A percentile compares a stretch with the other conserved stretches of the same genome.
Conservation (phyloP, 2,113 vertebrate genomes). For the Hydrolagus affinis region DNA sequence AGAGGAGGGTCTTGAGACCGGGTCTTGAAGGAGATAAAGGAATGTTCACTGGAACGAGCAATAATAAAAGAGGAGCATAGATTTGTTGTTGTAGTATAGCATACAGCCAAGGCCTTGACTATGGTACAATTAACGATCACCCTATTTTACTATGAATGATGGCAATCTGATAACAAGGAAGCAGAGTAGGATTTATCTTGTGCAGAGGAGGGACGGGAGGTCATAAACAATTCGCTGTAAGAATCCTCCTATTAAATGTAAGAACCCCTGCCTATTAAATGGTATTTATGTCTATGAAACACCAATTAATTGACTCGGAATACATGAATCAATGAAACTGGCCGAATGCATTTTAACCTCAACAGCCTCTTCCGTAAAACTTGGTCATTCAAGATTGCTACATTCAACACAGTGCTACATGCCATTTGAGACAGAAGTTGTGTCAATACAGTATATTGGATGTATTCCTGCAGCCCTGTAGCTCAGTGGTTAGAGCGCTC, state of each 20-base stretch:
- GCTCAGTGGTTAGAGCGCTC: too few relatives aligned
- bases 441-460: too few relatives aligned
- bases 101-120: not conserved
- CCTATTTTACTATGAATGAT: conserved; percentile 6
- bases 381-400: not conserved
- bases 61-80: too few relatives aligned
- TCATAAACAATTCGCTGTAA: not conserved
- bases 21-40: too few relatives aligned
- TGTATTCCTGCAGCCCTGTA: too few relatives aligned
- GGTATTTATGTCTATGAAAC: not conserved
- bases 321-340: conserved; percentile 12
- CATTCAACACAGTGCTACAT: not conserved
- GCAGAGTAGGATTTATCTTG: not conserved
- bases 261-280: conserved; percentile 3
- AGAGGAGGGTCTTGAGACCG: too few relatives aligned
- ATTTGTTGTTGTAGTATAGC: not conserved
- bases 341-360: not conserved
- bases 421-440: too few relatives aligned
- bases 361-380: not conserved
- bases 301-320: not conserved
- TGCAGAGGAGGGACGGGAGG: not conserved
- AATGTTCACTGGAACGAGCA: too few relatives aligned
- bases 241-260: conserved; percentile 3
- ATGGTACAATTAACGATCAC: not conserved
- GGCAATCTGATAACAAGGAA: not conserved